Conservation (phyloP, 1,140 invertebrate genomes). For the Papilio helenus region DNA sequence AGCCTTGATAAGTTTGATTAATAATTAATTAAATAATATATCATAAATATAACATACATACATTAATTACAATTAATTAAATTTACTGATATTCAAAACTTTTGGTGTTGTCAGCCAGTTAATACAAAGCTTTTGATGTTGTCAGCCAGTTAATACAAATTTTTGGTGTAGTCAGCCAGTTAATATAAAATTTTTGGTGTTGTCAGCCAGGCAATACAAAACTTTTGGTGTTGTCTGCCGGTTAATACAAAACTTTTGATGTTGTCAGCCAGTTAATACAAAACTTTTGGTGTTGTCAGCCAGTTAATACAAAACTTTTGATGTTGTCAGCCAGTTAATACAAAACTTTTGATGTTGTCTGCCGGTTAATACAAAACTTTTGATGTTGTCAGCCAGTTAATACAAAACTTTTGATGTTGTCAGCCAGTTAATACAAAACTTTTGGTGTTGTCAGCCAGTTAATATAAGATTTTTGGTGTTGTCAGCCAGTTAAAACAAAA, state of each 20-base stretch:
- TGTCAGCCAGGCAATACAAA: conserved; percentile 7
- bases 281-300: neutral
- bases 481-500: conserved; percentile 4
- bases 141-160: neutral
- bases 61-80: neutral
- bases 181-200: neutral
- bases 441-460: conserved; percentile 1
- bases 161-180: neutral
- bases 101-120: conserved; percentile 1
- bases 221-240: neutral
- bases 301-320: neutral
- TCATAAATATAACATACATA: no score
- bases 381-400: conserved; percentile 2
- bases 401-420: neutral
- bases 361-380: neutral
- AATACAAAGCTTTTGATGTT: neutral
- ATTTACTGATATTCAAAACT: neutral
- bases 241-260: neutral
- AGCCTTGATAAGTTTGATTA: neutral
- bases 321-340: conserved; percentile 5
- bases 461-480: neutral
- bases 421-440: neutral
- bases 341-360: neutral
- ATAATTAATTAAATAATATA: neutral
- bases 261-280: conserved; percentile 9